phyloP scores from a whole-genome alignment of 2,113 vertebrate genomes.

The Odobenus rosmarus region DNA sequence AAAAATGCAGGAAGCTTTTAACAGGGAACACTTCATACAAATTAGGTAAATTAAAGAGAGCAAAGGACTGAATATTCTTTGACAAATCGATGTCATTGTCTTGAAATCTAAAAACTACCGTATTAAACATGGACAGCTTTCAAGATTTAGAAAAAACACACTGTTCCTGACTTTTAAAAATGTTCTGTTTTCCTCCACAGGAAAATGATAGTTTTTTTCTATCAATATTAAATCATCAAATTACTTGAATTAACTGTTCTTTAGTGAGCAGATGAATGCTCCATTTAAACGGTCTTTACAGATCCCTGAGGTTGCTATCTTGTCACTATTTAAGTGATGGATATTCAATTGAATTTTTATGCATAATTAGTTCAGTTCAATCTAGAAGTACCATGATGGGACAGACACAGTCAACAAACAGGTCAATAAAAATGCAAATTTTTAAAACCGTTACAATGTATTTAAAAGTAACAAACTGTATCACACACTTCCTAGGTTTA shows the following conservation, averaged over 20 bases:
- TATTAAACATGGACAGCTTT: slow-evolving; percentile 41
- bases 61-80: slow-evolving; percentile 25
- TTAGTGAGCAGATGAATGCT: slow-evolving; percentile 57
- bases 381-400: slow-evolving; percentile 6
- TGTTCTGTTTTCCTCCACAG: slow-evolving; percentile 24
- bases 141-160: slow-evolving; percentile 35
- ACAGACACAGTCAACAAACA: slow-evolving; percentile 61
- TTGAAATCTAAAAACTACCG: not conserved
- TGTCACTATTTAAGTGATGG: slow-evolving; percentile 68
- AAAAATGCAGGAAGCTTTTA: slow-evolving; percentile 40
- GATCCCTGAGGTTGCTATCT: slow-evolving; percentile 57
- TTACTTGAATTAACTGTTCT: slow-evolving; percentile 63
- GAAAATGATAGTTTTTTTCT: slow-evolving; percentile 7
- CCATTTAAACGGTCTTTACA: slow-evolving; percentile 61
- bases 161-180: slow-evolving; percentile 55
- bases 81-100: not conserved
- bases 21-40: not conserved
- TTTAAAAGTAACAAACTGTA: slow-evolving; percentile 75
- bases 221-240: slow-evolving; percentile 64
- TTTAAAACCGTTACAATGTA: slow-evolving; percentile 78
- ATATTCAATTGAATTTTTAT: slow-evolving; percentile 70
- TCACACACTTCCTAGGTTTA: slow-evolving; percentile 46
- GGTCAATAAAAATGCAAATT: slow-evolving; percentile 75
- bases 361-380: slow-evolving; percentile 66
- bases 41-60: slow-evolving; percentile 50